Evolutionary conservation across 2,888 invertebrate species (phyloP), one percentile per base, ranked within the genome.

Genomic region (Epinotia nisella): DNA sequence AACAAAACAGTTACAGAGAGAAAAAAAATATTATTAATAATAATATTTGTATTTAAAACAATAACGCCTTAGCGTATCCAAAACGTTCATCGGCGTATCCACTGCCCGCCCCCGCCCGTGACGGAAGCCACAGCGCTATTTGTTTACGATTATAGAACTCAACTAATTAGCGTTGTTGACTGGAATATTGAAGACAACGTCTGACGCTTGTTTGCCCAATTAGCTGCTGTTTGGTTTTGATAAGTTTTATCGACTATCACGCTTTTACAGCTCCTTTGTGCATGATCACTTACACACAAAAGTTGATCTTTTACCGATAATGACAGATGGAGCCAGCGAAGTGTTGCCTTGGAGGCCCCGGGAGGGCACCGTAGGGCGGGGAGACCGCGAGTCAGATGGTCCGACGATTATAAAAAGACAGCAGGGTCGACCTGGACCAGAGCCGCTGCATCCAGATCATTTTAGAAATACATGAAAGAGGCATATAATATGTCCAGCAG

Each of bases 171-270:
- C 77, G 75, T 79, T 83, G 83, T 83, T 82, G 79, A 78, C 76
- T 56, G 62, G 70, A 62, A 60, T 70, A 55, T 62, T 56, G 58
- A 80, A 84, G 83, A 83, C 81, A 77, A 79, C 75, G 79, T 79
- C 81, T 79, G 80, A 79, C 80, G 80, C 59, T 65, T 83, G 83
- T 85, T 83, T 84, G 76, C 71, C 78, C 78, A 81, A 84, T 85
- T 86, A 84, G 83, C 79, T 85, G 85, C 83, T 87, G 85, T 88
- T 88, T 88, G 81, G 82, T 83, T 80, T 76, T 85, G 84, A 86
- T 88, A 86, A 86, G 76, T 82, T 76, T 76, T 71, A 64, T 74
- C 76, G 74, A 35, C 13, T 35, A 64, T 69, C 69, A 69, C 73
- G 73, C 69, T 49, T 58, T 58, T 56, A 11, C 24, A 24, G 19